Base-by-base conservation (phyloP, 1,140 invertebrate genomes). In the Prorops nasuta region DNA sequence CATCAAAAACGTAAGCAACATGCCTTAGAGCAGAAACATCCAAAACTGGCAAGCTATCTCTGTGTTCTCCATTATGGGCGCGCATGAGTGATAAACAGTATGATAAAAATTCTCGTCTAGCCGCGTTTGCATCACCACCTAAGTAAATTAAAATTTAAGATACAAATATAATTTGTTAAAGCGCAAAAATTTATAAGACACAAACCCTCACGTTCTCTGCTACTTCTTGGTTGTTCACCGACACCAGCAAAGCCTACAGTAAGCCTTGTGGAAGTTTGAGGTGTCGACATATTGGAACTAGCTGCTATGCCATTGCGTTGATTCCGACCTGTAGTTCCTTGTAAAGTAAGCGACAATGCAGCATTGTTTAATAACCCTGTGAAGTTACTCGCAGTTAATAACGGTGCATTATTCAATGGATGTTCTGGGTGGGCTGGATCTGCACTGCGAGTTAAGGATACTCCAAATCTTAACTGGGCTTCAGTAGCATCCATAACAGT, bases 401-500 rank as follows among this genome's bases (percentile, higher is more conserved):
- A 71, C 2, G 70, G 71, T 31, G 73, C 70, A 48, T 67, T 79
- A 49, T 84, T 84, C 0, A 84, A 63, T 1, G 83, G 82, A 67
- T 85, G 83, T 63, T 85, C 77, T 1, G 84, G 83, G 64, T 85
- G 84, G 6, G 79, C 76, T 4, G 83, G 82, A 69, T 86, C 85
- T 0, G 83, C 82, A 28, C 85, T 84, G 56, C 89, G 86, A 9
- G 92, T 94, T 41, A 98, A 77, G 4, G 94, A 94, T 3, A 92
- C 92, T 12, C 95, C 96, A 74, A 96, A 97, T 68, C 95, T 86
- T 1, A 99, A 71, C 72, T 98, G 96, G 1, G 95, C 93, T 76
- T 99, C 97, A 0, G 95, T 98, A 7, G 95, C 92, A 67, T 99
- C 97, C 94, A 99, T 96, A 1, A 98, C 92, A 0, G 89, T 92